Conservation (phyloP, 1,140 invertebrate species). For the Sitophilus oryzae region DNA sequence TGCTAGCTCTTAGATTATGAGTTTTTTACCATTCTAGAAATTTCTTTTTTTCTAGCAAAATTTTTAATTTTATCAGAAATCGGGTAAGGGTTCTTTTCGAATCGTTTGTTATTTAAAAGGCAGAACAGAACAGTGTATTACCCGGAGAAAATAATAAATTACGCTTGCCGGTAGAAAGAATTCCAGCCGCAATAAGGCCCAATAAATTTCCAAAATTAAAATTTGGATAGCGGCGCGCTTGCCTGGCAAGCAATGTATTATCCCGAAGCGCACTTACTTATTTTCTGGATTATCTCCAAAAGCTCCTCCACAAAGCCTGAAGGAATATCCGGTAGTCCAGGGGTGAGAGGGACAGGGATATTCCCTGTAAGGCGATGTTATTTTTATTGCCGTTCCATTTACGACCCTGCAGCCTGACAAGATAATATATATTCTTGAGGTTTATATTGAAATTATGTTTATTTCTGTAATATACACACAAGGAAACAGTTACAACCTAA, state of each 20-base stretch:
- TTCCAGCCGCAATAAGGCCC: neutral
- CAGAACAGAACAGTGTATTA: too few species aligned
- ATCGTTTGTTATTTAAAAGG: too few species aligned
- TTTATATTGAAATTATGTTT: neutral
- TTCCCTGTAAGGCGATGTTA: neutral
- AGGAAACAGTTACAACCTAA: too few species aligned
- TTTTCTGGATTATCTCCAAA: neutral
- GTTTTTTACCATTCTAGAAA: too few species aligned
- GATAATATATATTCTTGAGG: neutral
- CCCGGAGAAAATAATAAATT: too few species aligned
- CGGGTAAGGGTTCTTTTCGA: too few species aligned
- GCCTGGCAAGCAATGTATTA: neutral
- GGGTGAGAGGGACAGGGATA: neutral
- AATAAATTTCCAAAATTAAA: neutral
- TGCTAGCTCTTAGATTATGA: too few species aligned
- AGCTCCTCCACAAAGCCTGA: neutral
- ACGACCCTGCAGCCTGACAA: neutral
- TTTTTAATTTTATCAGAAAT: too few species aligned
- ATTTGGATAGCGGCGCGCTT: neutral
- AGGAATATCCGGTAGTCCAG: too few species aligned
- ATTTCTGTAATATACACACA: neutral
- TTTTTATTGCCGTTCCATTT: neutral
- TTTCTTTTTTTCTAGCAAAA: too few species aligned
- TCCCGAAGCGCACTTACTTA: neutral
- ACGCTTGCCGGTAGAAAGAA: too few species aligned